Base-by-base conservation (phyloP, 2,797 vertebrate genomes). In the Psittacula echo region DNA sequence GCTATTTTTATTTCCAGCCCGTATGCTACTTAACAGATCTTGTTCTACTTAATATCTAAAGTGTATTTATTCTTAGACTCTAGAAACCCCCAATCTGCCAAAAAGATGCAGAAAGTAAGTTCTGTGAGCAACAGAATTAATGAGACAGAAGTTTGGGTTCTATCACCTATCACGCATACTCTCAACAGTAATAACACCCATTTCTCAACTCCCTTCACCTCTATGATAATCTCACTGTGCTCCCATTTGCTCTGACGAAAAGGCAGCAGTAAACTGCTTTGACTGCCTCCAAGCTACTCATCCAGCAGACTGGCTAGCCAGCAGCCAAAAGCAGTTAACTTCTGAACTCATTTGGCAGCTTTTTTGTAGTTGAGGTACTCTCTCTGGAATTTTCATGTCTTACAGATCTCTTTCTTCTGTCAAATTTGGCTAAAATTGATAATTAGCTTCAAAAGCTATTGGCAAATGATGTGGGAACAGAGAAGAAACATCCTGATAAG, bases 1-100 rank as follows among this genome's bases (percentile, higher is more conserved):
- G 65, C 51, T 94, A 92, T 95, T 97, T 97, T 95, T 53, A 95
- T 93, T 93, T 87, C 81, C 83, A 95, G 95, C 51, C 56, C 79
- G 81, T 58, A 58, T 64, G 51, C 71, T 72, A 78, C 74, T 88
- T 95, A 91, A 90, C 48, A 82, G 70, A 66, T 42, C 68, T 5
- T 66, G 32, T 54, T 85, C 75, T 65, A 62, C 67, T 90, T 75
- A 87, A 85, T 41, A 62, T 61, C 75, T 86, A 65, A 71, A 76
- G n/a, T 45, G 51, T 85, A 65, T 94, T 77, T 82, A 72, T 58
- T 76, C 44, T 76, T 77, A 71, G 47, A 71, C 32, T 61, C 22
- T 66, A 68, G 70, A 92, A 97, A 90, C 81, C 65, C 70, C 86
- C 20, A 84, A 67, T 88, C 61, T 47, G 32, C 45, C 93, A 90